Conservation (phyloP, 2,888 invertebrate species). For the Gari tellinella region DNA sequence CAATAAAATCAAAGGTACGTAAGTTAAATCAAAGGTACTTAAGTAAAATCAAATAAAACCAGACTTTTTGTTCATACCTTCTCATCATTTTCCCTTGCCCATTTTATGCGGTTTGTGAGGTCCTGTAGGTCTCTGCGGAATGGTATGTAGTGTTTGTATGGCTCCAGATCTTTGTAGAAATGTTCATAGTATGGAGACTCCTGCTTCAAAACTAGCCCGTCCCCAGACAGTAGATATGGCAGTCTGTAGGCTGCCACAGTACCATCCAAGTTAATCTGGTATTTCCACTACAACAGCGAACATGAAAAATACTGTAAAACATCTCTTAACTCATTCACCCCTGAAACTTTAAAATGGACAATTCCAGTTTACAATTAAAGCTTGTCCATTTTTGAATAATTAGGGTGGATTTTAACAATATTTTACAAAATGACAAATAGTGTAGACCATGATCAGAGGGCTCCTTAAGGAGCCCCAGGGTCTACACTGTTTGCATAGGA, state of each 20-base stretch:
- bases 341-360: no score
- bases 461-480: no score
- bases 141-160: slow-evolving; percentile 93
- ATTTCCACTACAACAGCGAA: slow-evolving; percentile 95
- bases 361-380: no score
- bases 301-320: no score
- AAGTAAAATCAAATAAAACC: neutral
- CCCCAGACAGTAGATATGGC: slow-evolving; percentile 95
- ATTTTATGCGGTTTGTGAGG: slow-evolving; percentile 89
- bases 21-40: no score
- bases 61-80: slow-evolving; percentile 63
- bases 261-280: slow-evolving; percentile 97
- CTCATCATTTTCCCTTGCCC: slow-evolving; percentile 82
- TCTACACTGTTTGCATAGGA: no score
- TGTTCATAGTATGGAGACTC: slow-evolving; percentile 97
- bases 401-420: no score
- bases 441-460: no score
- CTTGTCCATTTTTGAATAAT: no score
- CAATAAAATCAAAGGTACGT: no score
- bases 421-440: no score
- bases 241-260: slow-evolving; percentile 98
- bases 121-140: slow-evolving; percentile 92
- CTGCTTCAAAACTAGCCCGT: slow-evolving; percentile 95
- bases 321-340: no score
- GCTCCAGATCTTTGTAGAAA: slow-evolving; percentile 92